Base-by-base conservation (phyloP, 2,113 vertebrate species). In the Cyphomyrus discorhynchus region DNA sequence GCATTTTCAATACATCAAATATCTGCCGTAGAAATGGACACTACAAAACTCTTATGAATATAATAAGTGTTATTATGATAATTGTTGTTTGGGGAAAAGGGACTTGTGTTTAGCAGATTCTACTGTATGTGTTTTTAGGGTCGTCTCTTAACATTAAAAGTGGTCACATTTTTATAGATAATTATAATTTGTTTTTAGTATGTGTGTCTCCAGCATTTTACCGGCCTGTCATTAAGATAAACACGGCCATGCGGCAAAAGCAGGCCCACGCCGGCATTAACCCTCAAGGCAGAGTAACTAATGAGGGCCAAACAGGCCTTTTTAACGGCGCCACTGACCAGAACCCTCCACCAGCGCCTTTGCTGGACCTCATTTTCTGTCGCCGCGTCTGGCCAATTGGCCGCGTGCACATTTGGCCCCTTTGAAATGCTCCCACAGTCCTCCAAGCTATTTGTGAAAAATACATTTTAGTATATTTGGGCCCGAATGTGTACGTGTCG, bases 21-120 rank as follows among this genome's bases (percentile, higher is more conserved):
- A n/a, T 46, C 45, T 19, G 45, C 45, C 6, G 1, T 46, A 84
- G 82, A 84, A 45, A 80, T 80, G 15, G 35, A 80, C 74, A 84
- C 45, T 84, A 46, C 45, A 84, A 46, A 45, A 45, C 45, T 84
- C 19, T 46, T 21, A 47, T 46, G 21, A 84, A 84, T 84, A 24
- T 46, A 84, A 84, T 84, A 45, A 84, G 82, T 84, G 82, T 47
- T 47, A 45, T 82, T 84, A 84, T 84, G 82, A 84, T 84, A 84
- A 84, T 46, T 47, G 42, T 46, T 84, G 82, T 42, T 80, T 39
- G 74, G 10, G 74, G 35, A 80, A 80, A 74, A 80, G 17, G 42
- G 24, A 47, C 19, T n/a, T 84, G 45, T 47, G 42, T 47, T 84
- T 80, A 39, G 45, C 45, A 19, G 82, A 46, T 84, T 84, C 3